Evolutionary conservation across 1,140 invertebrate species (phyloP).

Genomic region (Chrysomallon squamiferum): DNA sequence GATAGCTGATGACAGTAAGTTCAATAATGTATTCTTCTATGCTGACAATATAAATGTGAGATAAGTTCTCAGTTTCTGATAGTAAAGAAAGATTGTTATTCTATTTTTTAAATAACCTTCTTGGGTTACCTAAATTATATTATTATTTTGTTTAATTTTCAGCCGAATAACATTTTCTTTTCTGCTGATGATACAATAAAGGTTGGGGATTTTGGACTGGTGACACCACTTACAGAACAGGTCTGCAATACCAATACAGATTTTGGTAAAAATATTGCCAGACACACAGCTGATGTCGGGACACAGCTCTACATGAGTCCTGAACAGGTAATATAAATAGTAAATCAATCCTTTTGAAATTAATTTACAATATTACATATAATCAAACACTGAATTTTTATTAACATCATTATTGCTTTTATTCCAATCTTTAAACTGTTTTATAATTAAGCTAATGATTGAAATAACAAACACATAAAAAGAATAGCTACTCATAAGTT

Average conservation of each 20-base stretch:
- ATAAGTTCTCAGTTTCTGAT: no score
- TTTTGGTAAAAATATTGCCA: constrained; percentile 20
- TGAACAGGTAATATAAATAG: constrained; percentile 78
- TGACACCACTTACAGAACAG: constrained; percentile 77
- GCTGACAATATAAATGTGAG: no score
- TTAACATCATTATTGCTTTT: background rate
- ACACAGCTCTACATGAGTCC: constrained; percentile 98
- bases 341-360: background rate
- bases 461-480: no score
- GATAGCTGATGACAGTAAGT: no score
- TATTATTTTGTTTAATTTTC: constrained; percentile 52
- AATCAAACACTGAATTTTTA: background rate
- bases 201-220: constrained; percentile 96
- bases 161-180: constrained; percentile 97
- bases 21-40: no score
- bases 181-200: constrained; percentile 85
- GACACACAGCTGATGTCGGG: constrained; percentile 78
- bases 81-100: no score
- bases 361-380: background rate
- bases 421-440: background rate
- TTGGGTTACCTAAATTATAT: no score
- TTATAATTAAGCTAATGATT: no score
- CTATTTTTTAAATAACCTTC: no score
- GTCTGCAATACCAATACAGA: constrained; percentile 24
- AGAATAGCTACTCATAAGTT: no score